Percentiles rank a stretch among this genome's conserved stretches.
Conservation (phyloP, 2,113 vertebrate genomes). For the Brevimyrus niger region DNA sequence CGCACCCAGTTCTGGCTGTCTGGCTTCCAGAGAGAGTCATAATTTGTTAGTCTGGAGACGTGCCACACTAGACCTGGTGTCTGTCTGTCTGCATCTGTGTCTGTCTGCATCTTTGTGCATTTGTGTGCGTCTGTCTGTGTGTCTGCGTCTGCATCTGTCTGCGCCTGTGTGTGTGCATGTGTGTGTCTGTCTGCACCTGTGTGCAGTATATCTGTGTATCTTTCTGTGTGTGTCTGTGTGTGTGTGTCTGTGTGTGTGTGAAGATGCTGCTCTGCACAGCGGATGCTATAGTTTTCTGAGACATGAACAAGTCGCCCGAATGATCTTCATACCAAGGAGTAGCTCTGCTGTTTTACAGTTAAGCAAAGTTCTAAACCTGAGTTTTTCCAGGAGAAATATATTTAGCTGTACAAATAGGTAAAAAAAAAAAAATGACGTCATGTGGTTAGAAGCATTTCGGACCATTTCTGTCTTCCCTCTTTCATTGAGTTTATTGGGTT, state of each 20-base stretch:
- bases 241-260: background rate
- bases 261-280: background rate
- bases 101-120: background rate
- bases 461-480: background rate
- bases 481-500: background rate
- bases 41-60: background rate
- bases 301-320: background rate
- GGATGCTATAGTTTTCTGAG: background rate
- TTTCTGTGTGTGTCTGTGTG: background rate
- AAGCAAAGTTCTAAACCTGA: background rate
- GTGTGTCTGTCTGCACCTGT: background rate
- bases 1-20: background rate
- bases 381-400: background rate
- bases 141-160: background rate
- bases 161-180: too few relatives aligned
- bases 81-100: background rate
- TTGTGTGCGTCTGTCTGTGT: background rate
- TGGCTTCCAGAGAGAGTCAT: background rate
- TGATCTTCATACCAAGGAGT: background rate
- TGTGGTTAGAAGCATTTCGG: background rate
- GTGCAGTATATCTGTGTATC: too few relatives aligned
- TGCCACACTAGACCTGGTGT: background rate
- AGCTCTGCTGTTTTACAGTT: background rate
- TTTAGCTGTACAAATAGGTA: background rate
- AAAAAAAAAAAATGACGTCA: background rate